Percentiles rank a stretch among this genome's conserved stretches.
phyloP scores from a whole-genome alignment of 2,797 vertebrate species.

The Steatocranus sp. region DNA sequence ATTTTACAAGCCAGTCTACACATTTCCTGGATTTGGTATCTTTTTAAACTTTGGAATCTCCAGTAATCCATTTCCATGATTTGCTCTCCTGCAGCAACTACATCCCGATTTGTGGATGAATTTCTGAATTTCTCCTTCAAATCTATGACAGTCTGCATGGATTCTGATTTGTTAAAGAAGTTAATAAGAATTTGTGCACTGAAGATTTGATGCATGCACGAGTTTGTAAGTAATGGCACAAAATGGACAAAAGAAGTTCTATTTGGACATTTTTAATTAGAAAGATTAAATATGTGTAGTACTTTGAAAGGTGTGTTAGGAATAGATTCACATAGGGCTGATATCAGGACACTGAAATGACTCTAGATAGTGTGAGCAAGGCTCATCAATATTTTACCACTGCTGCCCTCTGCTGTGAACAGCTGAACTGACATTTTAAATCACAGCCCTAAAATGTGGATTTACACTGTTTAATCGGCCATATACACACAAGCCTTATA shows the following conservation, averaged over 20 bases:
- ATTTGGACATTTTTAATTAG: neutral
- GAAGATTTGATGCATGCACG: neutral
- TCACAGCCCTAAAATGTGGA: neutral
- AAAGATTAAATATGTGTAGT: neutral
- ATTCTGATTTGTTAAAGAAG: neutral
- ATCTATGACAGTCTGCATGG: neutral
- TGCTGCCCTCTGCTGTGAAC: slow-evolving; percentile 59
- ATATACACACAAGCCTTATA: neutral
- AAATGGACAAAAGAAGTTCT: neutral
- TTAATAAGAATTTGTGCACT: neutral
- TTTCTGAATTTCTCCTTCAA: neutral
- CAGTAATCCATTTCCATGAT: neutral
- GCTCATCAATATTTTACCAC: slow-evolving; percentile 11
- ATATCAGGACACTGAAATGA: neutral
- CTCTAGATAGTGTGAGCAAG: neutral
- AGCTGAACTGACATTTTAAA: slow-evolving; percentile 20
- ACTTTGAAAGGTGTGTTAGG: neutral
- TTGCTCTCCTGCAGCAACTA: neutral
- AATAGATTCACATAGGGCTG: neutral
- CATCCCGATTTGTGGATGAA: neutral
- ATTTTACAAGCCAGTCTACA: neutral
- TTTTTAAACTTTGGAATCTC: neutral
- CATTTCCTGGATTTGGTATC: neutral
- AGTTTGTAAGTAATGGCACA: neutral
- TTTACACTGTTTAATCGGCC: neutral